These are phyloP conservation scores for Sakesphorus luctuosus DNA, from an alignment of 2,113 vertebrate species.

Conservation along the genomic window DNA sequence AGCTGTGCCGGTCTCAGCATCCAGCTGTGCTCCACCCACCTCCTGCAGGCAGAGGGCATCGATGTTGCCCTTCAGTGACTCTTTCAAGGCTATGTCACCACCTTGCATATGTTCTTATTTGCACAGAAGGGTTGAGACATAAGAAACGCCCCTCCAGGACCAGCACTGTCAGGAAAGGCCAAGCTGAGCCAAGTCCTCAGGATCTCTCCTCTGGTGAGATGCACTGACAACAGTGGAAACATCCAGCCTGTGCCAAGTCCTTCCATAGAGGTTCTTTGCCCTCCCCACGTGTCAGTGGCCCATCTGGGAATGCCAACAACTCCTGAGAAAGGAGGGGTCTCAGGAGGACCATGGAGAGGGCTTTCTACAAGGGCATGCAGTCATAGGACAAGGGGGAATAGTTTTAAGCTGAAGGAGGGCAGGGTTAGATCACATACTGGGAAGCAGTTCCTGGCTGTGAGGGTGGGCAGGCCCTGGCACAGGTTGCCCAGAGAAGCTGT, in stretches of 20 bases:
- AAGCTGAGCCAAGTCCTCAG: neutral
- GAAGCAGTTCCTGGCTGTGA: rapidly evolving
- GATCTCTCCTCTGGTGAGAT: neutral
- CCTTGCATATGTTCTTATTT: neutral
- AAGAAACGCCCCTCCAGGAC: neutral
- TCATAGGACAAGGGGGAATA: neutral
- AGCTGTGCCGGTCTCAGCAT: no score
- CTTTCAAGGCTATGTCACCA: neutral
- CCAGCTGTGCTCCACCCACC: neutral
- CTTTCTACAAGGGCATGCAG: neutral
- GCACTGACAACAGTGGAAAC: neutral
- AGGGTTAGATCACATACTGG: neutral
- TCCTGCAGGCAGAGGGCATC: neutral
- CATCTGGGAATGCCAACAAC: neutral
- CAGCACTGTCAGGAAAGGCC: neutral
- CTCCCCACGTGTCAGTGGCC: neutral
- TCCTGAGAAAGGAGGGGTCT: neutral
- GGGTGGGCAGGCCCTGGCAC: neutral
- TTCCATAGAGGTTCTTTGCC: neutral
- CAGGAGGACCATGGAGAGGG: neutral
- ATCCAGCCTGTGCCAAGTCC: neutral
- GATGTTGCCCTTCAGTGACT: neutral
- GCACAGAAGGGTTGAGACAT: neutral
- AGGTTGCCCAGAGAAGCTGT: neutral
- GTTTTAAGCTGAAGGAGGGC: neutral